Base-by-base conservation (phyloP, 2,113 vertebrate species). In the Rhynchomys soricoides region DNA sequence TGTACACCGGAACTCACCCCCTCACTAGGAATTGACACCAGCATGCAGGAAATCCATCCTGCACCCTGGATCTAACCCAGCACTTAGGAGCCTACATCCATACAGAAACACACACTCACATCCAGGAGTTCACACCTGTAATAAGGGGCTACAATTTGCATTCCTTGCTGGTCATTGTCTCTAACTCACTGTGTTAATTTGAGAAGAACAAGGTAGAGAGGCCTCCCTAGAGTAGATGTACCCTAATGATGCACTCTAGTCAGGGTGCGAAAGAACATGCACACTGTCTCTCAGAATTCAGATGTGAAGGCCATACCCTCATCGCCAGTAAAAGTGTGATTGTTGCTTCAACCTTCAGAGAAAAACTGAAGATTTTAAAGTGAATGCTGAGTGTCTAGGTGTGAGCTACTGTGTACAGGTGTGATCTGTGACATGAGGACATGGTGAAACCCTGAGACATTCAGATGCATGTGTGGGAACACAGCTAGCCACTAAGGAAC, bases 11-110 rank as follows among this genome's bases (percentile, higher is more conserved):
- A 85, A 43, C 21, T 81, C 5, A 26, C 8, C 34, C 75, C 75
- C 34, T 31, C 29, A 79, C 48, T 37, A 52, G 48, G 55, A 57
- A 17, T 17, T 57, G 55, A 55, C 55, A 55, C 55, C 55, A 55
- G 55, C 55, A 55, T 55, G 13, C 55, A 55, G 55, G 55, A 55
- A 55, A 55, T 55, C 17, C 7, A 5, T 59, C 17, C 19, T 59
- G 57, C 0, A 52, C 48, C 78, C 78, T 55, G 34, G 17, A 55
- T 12, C 78, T 81, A 11, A 52, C 34, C 8, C 29, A 34, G 43
- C 0, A 4, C 19, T 17, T 4, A 6, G 17, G 16, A 50, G 17
- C 22, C 21, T 21, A 22, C 3, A 29, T 13, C 19, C 45, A 22
- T 43, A 86, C 43, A 59, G n/a, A 57, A n/a, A 15, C 31, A 6